Conservation (phyloP, 1,140 invertebrate genomes). For the Melipona quadrifasciata region DNA sequence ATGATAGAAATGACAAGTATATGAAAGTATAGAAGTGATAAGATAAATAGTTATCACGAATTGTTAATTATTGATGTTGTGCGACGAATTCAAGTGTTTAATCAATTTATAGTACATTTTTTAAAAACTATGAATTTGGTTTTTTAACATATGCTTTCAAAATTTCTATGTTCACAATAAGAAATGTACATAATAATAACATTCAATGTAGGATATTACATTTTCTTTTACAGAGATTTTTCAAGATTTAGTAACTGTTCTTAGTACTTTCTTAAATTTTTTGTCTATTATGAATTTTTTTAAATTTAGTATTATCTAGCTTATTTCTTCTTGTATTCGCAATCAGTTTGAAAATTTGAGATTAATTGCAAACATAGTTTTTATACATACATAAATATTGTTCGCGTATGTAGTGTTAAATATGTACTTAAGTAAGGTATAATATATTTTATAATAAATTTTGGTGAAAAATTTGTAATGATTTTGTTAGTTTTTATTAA, state of each 20-base stretch:
- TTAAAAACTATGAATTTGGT: not conserved
- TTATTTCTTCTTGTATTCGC: slow-evolving; percentile 37
- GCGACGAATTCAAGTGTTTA: not conserved
- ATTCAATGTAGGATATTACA: slow-evolving; percentile 33
- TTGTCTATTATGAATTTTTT: not conserved
- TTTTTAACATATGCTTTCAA: slow-evolving; percentile 10
- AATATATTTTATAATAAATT: slow-evolving; percentile 78
- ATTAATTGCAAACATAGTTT: slow-evolving; percentile 54
- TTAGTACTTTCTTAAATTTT: slow-evolving; percentile 1
- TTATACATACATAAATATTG: slow-evolving; percentile 63
- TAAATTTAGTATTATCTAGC: slow-evolving; percentile 32
- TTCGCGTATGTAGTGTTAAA: slow-evolving; percentile 71
- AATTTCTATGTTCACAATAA: slow-evolving; percentile 33
- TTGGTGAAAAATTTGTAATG: slow-evolving; percentile 52
- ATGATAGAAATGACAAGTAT: slow-evolving; percentile 9
- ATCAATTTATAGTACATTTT: not conserved
- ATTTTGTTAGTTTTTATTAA: slow-evolving; percentile 3
- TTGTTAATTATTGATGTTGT: not conserved
- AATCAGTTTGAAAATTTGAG: slow-evolving; percentile 18
- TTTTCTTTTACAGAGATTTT: slow-evolving; percentile 9
- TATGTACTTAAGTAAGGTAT: slow-evolving; percentile 76
- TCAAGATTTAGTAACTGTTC: not conserved
- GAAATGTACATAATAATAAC: slow-evolving; percentile 37
- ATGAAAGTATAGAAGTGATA: slow-evolving; percentile 1
- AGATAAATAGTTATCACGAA: not conserved